Percentiles rank a stretch among this genome's conserved stretches.
These are phyloP conservation scores for Scophthalmus maximus DNA, from an alignment of 2,113 vertebrate species.

Conservation along the genomic window DNA sequence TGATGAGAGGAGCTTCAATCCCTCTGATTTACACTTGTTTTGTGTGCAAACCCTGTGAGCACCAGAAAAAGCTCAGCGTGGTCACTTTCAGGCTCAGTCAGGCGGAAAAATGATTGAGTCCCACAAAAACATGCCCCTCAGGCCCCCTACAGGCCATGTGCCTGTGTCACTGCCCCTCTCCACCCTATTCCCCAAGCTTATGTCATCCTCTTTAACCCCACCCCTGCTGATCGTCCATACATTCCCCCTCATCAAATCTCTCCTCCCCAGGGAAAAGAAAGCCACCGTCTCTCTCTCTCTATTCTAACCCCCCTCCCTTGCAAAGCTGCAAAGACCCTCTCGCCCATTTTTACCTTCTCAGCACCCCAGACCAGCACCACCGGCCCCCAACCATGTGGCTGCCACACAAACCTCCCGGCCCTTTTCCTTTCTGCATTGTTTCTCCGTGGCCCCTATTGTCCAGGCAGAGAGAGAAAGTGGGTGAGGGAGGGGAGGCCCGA, in stretches of 20 bases:
- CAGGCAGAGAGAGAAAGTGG: constrained; percentile 39
- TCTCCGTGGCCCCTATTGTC: constrained; percentile 64
- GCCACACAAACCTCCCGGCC: constrained; percentile 3
- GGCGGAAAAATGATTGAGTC: constrained; percentile 57
- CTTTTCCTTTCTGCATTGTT: constrained; percentile 69
- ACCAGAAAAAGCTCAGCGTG: constrained; percentile 41
- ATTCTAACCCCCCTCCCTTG: neutral
- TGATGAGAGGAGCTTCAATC: constrained; percentile 4
- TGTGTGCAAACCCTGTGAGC: neutral
- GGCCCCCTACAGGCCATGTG: constrained; percentile 20
- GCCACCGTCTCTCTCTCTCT: constrained; percentile 21
- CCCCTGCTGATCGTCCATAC: constrained; percentile 49
- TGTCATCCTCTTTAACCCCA: constrained; percentile 30
- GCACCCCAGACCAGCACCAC: constrained; percentile 59
- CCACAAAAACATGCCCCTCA: constrained; percentile 49
- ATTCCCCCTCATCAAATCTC: constrained; percentile 26
- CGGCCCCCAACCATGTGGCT: constrained; percentile 20
- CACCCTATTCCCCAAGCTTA: constrained; percentile 25
- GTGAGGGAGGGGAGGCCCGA: constrained; percentile 34
- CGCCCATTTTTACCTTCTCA: constrained; percentile 33
- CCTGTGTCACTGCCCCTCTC: constrained; percentile 24
- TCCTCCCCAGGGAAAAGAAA: constrained; percentile 25
- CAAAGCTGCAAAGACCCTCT: constrained; percentile 19
- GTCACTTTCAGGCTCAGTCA: constrained; percentile 59
- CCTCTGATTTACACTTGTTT: neutral